Conservation (phyloP, 1,140 invertebrate genomes). For the Brachionus rotundiformis region DNA sequence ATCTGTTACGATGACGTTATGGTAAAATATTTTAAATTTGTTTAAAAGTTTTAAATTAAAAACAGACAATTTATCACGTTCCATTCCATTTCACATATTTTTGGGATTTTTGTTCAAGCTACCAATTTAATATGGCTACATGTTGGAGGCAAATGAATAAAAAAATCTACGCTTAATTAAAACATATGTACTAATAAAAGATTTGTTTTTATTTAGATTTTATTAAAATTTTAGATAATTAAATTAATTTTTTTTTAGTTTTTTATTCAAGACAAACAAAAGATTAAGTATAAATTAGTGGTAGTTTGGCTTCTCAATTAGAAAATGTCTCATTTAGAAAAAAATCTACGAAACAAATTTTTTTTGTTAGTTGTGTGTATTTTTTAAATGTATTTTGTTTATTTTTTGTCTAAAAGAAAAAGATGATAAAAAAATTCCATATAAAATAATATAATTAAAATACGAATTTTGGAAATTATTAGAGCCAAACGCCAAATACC, state of each 20-base stretch:
- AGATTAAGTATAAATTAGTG: constrained; percentile 34
- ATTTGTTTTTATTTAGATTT: no score
- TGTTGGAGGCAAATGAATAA: no score
- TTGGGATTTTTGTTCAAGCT: no score
- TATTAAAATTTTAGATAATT: background rate
- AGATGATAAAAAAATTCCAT: background rate
- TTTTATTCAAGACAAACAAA: background rate
- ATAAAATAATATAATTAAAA: background rate
- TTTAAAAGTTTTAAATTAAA: no score
- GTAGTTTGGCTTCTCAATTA: constrained; percentile 24
- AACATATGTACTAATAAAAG: no score
- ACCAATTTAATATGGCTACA: no score
- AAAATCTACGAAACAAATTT: background rate
- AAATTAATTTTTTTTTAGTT: background rate
- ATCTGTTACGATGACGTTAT: no score
- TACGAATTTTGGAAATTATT: constrained; percentile 11
- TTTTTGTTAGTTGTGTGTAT: background rate
- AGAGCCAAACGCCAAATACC: background rate
- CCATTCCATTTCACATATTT: no score
- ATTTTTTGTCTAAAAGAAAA: background rate
- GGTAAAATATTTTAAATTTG: no score
- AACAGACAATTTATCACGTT: no score
- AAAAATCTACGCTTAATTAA: no score
- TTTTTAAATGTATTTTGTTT: background rate
- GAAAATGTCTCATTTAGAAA: no score